phyloP scores from a whole-genome alignment of 2,888 invertebrate genomes.

The Lycocerus yunnanus region DNA sequence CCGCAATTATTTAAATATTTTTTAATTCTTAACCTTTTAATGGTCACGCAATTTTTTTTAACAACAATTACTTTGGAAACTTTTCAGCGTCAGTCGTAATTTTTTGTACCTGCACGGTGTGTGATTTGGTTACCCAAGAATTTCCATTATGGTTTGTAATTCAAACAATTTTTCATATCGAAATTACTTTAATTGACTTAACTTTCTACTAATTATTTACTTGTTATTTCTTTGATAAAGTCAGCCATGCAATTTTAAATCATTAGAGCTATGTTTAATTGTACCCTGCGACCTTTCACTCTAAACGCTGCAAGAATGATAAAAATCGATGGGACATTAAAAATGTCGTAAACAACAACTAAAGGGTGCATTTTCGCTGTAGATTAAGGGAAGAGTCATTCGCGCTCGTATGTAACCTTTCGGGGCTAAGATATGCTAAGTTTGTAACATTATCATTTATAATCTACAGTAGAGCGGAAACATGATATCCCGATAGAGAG shows the following conservation, averaged over 20 bases:
- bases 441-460: too few relatives aligned
- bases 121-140: background rate
- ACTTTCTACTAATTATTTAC: background rate
- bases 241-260: background rate
- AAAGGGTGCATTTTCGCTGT: too few relatives aligned
- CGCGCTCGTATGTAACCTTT: too few relatives aligned
- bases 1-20: background rate
- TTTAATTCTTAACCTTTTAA: background rate
- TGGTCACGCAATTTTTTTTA: background rate
- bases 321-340: too few relatives aligned
- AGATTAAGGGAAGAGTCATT: too few relatives aligned
- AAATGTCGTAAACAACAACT: too few relatives aligned
- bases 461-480: too few relatives aligned
- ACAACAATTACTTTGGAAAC: background rate
- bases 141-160: background rate
- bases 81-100: background rate
- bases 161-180: background rate
- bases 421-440: too few relatives aligned
- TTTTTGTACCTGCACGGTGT: background rate
- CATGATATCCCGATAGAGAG: too few relatives aligned
- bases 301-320: too few relatives aligned
- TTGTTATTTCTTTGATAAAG: background rate
- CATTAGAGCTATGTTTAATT: too few relatives aligned
- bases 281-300: too few relatives aligned
- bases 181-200: background rate